These are phyloP conservation scores for Crossocerus cetratus DNA, from an alignment of 2,888 invertebrate genomes.

Conservation along the genomic window DNA sequence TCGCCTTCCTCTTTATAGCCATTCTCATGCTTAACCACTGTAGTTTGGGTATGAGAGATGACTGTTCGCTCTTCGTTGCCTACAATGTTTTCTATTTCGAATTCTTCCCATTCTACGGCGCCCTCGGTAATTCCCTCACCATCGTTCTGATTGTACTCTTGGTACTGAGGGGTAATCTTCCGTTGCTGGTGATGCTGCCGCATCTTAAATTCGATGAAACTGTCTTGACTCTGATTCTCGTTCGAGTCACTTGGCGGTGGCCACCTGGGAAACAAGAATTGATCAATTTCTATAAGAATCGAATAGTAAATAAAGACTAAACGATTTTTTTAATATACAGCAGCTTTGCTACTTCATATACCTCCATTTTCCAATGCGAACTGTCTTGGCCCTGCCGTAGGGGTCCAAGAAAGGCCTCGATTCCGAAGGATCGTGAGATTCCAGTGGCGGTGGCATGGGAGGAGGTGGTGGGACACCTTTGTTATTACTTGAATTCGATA, in stretches of 20 bases:
- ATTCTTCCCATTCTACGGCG: slow-evolving; percentile 90
- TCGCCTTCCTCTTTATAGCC: slow-evolving; percentile 72
- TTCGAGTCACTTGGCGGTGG: slow-evolving; percentile 89
- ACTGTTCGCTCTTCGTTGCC: slow-evolving; percentile 67
- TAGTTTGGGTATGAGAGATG: slow-evolving; percentile 55
- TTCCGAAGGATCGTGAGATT: slow-evolving; percentile 88
- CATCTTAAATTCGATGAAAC: slow-evolving; percentile 93
- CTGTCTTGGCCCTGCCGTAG: slow-evolving; percentile 95
- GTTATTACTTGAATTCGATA: slow-evolving; percentile 58
- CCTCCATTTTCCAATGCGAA: slow-evolving; percentile 96
- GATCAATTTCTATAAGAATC: too few relatives aligned
- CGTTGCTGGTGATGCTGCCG: slow-evolving; percentile 84
- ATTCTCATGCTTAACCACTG: slow-evolving; percentile 67
- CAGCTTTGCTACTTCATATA: slow-evolving; percentile 20
- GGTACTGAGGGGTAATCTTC: slow-evolving; percentile 86
- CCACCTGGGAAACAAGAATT: slow-evolving; percentile 79
- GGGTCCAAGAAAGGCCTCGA: slow-evolving; percentile 91
- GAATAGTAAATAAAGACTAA: too few relatives aligned
- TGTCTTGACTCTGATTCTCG: slow-evolving; percentile 84
- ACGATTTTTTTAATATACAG: too few relatives aligned
- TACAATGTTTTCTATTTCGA: slow-evolving; percentile 83
- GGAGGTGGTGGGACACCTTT: slow-evolving; percentile 85
- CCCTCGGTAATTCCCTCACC: slow-evolving; percentile 73
- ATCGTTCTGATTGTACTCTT: slow-evolving; percentile 77
- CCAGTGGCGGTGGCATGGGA: slow-evolving; percentile 92